Percentiles rank a stretch among this genome's conserved stretches.
Conservation (phyloP, 2,113 vertebrate genomes). For the Carlito syrichta region DNA sequence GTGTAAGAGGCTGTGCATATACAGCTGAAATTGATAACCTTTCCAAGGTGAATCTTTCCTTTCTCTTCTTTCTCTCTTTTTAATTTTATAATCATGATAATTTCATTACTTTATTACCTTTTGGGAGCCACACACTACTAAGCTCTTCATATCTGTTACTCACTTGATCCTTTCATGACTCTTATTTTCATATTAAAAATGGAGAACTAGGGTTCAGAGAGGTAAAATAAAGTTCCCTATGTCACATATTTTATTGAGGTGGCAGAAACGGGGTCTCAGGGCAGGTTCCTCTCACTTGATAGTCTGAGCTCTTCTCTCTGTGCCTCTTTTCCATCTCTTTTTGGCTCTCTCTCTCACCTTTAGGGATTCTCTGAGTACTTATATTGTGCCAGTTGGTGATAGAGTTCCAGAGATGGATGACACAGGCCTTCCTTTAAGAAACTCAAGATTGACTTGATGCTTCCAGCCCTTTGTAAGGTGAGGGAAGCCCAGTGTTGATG, state of each 20-base stretch:
- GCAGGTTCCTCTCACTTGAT: neutral
- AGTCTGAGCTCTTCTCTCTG: rapidly evolving
- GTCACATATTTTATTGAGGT: neutral
- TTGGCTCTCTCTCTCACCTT: neutral
- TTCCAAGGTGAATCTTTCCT: neutral
- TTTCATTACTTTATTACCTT: neutral
- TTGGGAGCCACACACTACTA: neutral
- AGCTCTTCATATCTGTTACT: neutral
- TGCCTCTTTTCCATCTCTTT: neutral
- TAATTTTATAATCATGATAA: neutral
- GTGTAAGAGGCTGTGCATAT: neutral
- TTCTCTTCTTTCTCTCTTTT: neutral
- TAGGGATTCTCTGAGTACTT: neutral
- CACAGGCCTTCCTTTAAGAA: neutral
- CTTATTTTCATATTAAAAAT: neutral
- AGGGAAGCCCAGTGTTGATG: rapidly evolving
- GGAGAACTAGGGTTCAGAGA: too few species aligned
- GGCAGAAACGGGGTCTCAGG: neutral
- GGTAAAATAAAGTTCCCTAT: neutral
- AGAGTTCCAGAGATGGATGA: neutral
- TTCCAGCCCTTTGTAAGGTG: neutral
- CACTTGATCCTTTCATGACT: neutral
- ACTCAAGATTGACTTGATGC: neutral
- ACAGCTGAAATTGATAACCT: neutral
- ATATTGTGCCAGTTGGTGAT: neutral